phyloP scores from a whole-genome alignment of 2,888 invertebrate species.

The Drosophila antonietae region DNA sequence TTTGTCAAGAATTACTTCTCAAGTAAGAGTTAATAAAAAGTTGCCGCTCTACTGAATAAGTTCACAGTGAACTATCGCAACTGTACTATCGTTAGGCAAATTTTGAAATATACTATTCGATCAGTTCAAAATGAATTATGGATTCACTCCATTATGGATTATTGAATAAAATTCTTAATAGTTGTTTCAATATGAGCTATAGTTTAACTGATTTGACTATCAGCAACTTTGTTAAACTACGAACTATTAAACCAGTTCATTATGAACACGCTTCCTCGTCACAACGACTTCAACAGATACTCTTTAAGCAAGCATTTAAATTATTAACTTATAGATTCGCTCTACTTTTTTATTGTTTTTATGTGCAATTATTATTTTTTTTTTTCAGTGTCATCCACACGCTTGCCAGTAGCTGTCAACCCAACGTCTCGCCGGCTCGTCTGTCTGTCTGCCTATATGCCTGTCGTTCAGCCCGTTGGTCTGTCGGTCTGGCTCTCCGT shows the following conservation, averaged over 20 bases:
- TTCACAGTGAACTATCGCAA: no score
- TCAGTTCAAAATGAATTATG: no score
- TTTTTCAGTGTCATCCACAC: slow-evolving; percentile 42
- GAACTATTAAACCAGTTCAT: background rate
- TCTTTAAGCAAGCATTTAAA: background rate
- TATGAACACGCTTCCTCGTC: background rate
- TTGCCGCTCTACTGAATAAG: no score
- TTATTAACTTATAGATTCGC: background rate
- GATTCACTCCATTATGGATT: no score
- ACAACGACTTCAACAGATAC: background rate
- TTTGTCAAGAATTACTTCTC: no score
- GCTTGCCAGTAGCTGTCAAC: slow-evolving; percentile 42
- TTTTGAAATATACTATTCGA: no score
- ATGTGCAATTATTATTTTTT: slow-evolving; percentile 11
- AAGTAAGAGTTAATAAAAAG: no score
- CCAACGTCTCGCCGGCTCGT: slow-evolving; percentile 36
- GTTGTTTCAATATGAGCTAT: background rate
- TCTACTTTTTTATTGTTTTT: background rate
- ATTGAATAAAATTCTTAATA: no score
- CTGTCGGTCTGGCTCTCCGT: slow-evolving; percentile 29
- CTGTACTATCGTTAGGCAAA: no score
- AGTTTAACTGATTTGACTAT: background rate
- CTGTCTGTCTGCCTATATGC: slow-evolving; percentile 5
- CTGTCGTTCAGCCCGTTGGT: slow-evolving; percentile 14
- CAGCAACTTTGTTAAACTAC: background rate